Evolutionary conservation across 1,140 invertebrate species (phyloP).

Genomic region (Zaprionus inermis): DNA sequence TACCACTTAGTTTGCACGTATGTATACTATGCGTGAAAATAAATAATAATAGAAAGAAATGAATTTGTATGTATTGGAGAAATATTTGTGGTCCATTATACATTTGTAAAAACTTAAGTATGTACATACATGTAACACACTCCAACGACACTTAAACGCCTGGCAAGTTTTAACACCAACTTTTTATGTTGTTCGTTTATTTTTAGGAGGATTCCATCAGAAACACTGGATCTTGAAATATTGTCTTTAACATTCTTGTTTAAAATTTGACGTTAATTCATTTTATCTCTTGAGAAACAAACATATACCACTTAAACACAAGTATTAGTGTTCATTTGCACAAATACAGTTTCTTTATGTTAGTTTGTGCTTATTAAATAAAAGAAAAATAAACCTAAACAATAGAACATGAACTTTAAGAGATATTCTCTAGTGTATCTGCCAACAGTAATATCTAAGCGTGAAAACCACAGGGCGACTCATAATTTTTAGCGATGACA

Average conservation of each 20-base stretch:
- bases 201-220: slow-evolving; percentile 33
- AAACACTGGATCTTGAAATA: slow-evolving; percentile 33
- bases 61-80: slow-evolving; percentile 23
- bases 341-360: slow-evolving; percentile 47
- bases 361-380: slow-evolving; percentile 45
- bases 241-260: slow-evolving; percentile 36
- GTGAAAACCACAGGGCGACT: slow-evolving; percentile 58
- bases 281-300: slow-evolving; percentile 24
- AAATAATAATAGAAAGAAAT: slow-evolving; percentile 12
- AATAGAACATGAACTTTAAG: slow-evolving; percentile 70
- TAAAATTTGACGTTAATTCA: slow-evolving; percentile 18
- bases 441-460: slow-evolving; percentile 52
- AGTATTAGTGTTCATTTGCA: slow-evolving; percentile 31
- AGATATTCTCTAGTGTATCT: slow-evolving; percentile 69
- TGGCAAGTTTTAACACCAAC: slow-evolving; percentile 25
- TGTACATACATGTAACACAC: slow-evolving; percentile 52
- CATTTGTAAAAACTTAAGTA: slow-evolving; percentile 38
- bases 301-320: slow-evolving; percentile 51
- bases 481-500: slow-evolving; percentile 1
- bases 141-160: slow-evolving; percentile 31
- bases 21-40: background rate
- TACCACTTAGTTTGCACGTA: background rate
- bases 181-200: slow-evolving; percentile 32
- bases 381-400: slow-evolving; percentile 67
- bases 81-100: slow-evolving; percentile 29